Conservation (phyloP, 1,140 invertebrate genomes). For the Helicoverpa zea region DNA sequence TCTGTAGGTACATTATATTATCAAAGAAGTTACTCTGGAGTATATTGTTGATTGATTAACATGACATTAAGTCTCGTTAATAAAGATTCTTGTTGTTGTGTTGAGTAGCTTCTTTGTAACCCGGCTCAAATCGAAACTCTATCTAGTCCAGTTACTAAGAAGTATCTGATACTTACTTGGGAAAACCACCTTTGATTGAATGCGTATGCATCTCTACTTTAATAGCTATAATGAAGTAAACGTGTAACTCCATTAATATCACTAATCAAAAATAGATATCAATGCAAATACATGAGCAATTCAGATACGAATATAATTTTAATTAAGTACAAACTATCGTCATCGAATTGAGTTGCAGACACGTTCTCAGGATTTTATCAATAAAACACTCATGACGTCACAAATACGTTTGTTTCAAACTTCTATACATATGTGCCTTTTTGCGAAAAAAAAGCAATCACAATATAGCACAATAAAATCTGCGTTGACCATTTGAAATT, state of each 20-base stretch:
- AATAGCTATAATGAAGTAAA: neutral
- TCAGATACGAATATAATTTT: neutral
- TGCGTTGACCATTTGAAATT: neutral
- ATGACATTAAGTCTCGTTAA: too few relatives aligned
- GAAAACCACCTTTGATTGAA: too few relatives aligned
- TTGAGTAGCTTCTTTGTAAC: too few relatives aligned
- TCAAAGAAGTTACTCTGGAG: too few relatives aligned
- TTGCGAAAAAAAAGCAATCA: conserved; percentile 15
- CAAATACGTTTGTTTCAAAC: neutral
- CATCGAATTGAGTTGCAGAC: conserved; percentile 39
- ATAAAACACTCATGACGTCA: conserved; percentile 22
- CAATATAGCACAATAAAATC: neutral
- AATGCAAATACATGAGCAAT: conserved; percentile 10
- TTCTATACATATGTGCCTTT: neutral
- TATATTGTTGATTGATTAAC: too few relatives aligned
- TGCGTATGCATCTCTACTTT: too few relatives aligned
- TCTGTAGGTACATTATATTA: too few relatives aligned
- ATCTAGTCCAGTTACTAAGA: too few relatives aligned
- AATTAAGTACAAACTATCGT: conserved; percentile 12
- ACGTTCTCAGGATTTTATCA: conserved; percentile 31
- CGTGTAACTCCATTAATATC: neutral
- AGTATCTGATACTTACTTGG: too few relatives aligned
- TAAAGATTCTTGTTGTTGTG: too few relatives aligned
- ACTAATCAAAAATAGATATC: neutral
- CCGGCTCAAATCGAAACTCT: too few relatives aligned